Percentiles rank a stretch among this genome's conserved stretches.
Conservation (phyloP, 2,888 invertebrate species). For the Dynastes tityus region DNA sequence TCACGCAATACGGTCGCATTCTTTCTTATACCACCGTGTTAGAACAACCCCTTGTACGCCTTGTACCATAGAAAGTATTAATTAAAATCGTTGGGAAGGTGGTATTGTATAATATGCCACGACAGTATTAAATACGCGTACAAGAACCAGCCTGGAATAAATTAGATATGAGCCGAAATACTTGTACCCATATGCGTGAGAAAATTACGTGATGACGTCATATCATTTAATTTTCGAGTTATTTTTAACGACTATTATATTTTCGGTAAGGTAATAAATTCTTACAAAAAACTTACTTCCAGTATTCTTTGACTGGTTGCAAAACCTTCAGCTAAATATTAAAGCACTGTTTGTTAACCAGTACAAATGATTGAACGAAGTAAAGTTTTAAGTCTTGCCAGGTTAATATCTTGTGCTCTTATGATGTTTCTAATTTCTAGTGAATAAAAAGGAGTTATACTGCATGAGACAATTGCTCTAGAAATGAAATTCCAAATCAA, state of each 20-base stretch:
- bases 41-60: slow-evolving; percentile 17
- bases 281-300: no score
- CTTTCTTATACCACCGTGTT: neutral
- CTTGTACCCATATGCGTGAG: neutral
- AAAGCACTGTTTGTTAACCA: no score
- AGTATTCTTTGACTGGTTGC: no score
- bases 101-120: slow-evolving; percentile 34
- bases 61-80: slow-evolving; percentile 18
- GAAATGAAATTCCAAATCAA: no score
- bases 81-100: slow-evolving; percentile 33
- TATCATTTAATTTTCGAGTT: neutral
- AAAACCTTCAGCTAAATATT: no score
- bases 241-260: neutral
- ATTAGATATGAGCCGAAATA: slow-evolving; percentile 32
- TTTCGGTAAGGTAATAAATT: neutral
- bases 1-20: slow-evolving; percentile 26
- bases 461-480: no score
- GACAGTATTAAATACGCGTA: slow-evolving; percentile 34
- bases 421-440: no score
- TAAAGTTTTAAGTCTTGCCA: no score
- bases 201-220: slow-evolving; percentile 11
- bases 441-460: no score
- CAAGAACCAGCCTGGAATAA: slow-evolving; percentile 11
- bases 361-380: no score
- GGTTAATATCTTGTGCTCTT: no score